Percentiles rank a stretch among this genome's conserved stretches.
Conservation (phyloP, 2,113 vertebrate species). For the Athene cunicularia region DNA sequence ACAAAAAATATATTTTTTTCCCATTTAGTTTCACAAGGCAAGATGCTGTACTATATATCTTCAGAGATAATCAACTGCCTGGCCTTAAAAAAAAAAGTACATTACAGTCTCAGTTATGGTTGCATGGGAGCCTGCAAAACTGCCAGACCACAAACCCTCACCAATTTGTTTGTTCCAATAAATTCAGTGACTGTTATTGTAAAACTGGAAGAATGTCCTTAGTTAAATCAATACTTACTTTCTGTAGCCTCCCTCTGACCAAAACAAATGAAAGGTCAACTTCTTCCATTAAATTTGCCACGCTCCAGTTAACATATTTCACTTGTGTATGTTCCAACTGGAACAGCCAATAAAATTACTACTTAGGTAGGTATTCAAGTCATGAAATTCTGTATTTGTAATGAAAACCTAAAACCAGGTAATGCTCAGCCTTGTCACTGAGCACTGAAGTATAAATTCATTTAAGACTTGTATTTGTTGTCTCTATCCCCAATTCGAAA, state of each 20-base stretch:
- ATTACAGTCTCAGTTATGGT: background rate
- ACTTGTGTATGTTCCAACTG: background rate
- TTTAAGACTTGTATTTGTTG: background rate
- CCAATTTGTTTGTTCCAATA: background rate
- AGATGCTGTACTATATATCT: background rate
- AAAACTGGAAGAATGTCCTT: background rate
- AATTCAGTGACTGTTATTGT: background rate
- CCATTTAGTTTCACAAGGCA: background rate
- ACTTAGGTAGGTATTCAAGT: background rate
- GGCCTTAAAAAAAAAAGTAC: background rate
- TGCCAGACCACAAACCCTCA: background rate
- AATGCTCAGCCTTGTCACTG: background rate
- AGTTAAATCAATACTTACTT: background rate
- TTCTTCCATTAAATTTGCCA: background rate
- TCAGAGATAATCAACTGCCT: background rate
- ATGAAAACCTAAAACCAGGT: background rate
- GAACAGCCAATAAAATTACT: background rate
- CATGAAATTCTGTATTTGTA: background rate
- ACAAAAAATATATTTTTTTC: background rate
- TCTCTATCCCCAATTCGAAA: background rate
- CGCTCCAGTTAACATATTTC: accelerated
- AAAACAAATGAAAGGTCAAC: background rate
- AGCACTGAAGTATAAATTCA: background rate
- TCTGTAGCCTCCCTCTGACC: background rate
- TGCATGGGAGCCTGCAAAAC: background rate